A percentile compares a stretch with the other conserved stretches of the same genome.
Conservation (phyloP, 2,888 invertebrate genomes). For the Drosophila melanocephala region DNA sequence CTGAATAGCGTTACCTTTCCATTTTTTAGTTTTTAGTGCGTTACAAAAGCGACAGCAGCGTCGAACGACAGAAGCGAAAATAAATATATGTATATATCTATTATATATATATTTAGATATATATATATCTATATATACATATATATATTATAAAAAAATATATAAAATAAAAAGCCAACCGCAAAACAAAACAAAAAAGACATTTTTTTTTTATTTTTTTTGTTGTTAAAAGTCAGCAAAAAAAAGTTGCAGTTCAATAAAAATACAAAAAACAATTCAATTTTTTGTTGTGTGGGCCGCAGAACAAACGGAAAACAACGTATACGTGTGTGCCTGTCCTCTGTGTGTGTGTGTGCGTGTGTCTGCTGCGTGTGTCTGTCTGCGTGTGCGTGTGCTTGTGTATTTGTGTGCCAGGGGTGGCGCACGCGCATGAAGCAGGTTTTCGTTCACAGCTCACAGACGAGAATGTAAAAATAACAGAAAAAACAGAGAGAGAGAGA, state of each 20-base stretch:
- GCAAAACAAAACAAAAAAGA: conserved; percentile 67
- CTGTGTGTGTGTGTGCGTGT: conserved; percentile 22
- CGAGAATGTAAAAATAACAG: conserved; percentile 1
- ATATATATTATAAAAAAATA: conserved; percentile 17
- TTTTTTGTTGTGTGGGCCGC: conserved; percentile 23
- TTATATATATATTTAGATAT: conserved; percentile 15
- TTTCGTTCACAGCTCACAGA: conserved; percentile 34
- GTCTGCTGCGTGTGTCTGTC: conserved; percentile 15
- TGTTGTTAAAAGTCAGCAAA: conserved; percentile 62
- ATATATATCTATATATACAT: conserved; percentile 34
- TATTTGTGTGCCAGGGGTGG: conserved; percentile 28
- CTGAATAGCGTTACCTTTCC: conserved; percentile 69
- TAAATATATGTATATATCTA: conserved; percentile 28
- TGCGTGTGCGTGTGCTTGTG: conserved; percentile 3
- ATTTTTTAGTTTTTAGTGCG: conserved; percentile 79
- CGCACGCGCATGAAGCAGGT: conserved; percentile 30
- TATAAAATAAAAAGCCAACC: conserved; percentile 61
- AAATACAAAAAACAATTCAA: conserved; percentile 14
- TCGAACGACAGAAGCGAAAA: conserved; percentile 33
- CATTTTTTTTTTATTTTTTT: conserved; percentile 75
- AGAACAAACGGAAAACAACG: conserved; percentile 44
- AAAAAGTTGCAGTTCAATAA: conserved; percentile 38
- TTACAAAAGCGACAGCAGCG: conserved; percentile 54
- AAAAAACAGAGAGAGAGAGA: conserved; percentile 32
- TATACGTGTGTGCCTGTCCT: conserved; percentile 21